Evolutionary conservation across 2,113 vertebrate species (phyloP), one percentile per base, ranked within the genome.

Genomic region (Cygnus atratus): DNA sequence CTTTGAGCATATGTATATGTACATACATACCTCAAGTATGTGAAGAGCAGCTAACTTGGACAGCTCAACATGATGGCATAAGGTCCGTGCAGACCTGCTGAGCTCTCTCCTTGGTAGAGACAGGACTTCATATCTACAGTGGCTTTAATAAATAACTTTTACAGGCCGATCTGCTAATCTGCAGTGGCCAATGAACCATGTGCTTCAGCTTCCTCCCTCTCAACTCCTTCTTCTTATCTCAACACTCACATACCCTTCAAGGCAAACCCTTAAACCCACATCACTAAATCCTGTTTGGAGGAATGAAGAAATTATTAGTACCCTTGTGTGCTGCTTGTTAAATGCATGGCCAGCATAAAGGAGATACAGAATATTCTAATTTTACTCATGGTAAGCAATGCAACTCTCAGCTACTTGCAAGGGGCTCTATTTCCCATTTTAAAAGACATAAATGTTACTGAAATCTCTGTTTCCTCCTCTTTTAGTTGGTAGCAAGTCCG

Each of bases 261-360:
- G 46, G 46, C 9, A 68, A 90, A 79, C 24, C n/a, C 90, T 92
- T 79, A 83, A 86, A 79, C 22, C 33, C n/a, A 35, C 65, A 25
- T 41, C 39, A 22, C 0, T 57, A 13, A 88, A 68, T 10, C 0
- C 0, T 37, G 46, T 29, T 83, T 43, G 77, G 73, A 73, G 33
- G 63, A 80, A 73, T 3, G 31, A 18, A 86, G 37, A 59, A 20
- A 61, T 52, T 48, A 48, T 48, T n/a, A 4, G 26, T 37, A 63
- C 21, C 16, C 5, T 1, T 44, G 33, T 39, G 41, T 41, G 83
- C 52, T 85, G 41, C 48, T 71, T 72, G 16, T 50, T 71, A 82
- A 55, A 76, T 61, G 19, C 71, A 48, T 21, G 18, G 61, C 57
- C 59, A 61, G 86, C 0, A 2, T 8, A 73, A 68, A 61, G 28